Percentiles rank a stretch among this genome's conserved stretches.
Conservation (phyloP, 2,888 invertebrate species). For the Ceramica pisi region DNA sequence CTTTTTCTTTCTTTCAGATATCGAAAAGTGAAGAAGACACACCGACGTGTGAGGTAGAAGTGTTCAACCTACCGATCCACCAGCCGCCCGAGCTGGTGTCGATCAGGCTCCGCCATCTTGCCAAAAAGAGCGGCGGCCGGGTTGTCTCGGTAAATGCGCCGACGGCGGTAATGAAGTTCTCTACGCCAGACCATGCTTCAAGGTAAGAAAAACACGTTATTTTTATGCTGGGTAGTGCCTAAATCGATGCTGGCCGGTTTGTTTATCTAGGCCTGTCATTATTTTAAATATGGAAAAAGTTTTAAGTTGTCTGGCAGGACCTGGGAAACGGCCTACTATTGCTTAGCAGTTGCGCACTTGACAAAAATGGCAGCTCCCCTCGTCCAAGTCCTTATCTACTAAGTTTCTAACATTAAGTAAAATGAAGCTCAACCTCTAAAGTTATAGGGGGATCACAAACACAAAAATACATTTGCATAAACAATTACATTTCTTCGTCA, state of each 20-base stretch:
- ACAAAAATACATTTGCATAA: no score
- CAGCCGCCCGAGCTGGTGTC: slow-evolving; percentile 90
- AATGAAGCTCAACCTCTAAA: no score
- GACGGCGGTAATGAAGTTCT: slow-evolving; percentile 93
- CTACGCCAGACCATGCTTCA: slow-evolving; percentile 92
- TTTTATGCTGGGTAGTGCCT: not conserved
- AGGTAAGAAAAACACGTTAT: slow-evolving; percentile 87
- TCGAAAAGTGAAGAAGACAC: slow-evolving; percentile 81
- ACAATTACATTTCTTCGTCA: no score
- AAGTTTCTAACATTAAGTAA: no score
- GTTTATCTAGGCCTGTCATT: not conserved
- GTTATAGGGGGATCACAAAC: no score
- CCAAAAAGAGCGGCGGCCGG: slow-evolving; percentile 95
- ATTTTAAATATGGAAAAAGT: not conserved
- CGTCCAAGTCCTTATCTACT: no score
- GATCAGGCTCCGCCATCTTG: slow-evolving; percentile 92
- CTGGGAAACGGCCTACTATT: no score
- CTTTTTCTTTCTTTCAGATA: no score
- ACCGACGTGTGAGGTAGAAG: slow-evolving; percentile 91
- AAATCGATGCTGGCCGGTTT: not conserved
- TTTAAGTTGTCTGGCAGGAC: not conserved
- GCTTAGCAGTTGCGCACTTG: no score
- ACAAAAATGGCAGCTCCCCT: no score
- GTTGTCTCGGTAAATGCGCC: slow-evolving; percentile 92
- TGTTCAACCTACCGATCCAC: slow-evolving; percentile 93